phyloP scores from a whole-genome alignment of 23 tunicate genomes.

The Trididemnum nubilum region DNA sequence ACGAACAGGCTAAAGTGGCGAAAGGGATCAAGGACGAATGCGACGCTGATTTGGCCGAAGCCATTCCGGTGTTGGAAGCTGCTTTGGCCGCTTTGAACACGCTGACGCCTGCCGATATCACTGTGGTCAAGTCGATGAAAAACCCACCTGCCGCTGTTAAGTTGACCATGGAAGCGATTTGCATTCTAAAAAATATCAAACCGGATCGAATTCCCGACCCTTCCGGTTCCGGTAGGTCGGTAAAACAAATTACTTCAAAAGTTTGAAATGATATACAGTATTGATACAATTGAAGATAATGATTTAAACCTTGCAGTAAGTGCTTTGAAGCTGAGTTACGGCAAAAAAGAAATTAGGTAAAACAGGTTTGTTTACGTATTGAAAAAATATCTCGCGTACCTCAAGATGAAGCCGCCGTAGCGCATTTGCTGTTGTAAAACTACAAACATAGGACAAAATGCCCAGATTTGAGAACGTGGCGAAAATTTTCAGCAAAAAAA shows the following conservation, averaged over 20 bases:
- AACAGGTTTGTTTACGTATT: too few relatives aligned
- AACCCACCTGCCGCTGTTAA: slow-evolving; percentile 95
- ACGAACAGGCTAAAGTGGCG: slow-evolving; percentile 89
- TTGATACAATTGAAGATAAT: too few relatives aligned
- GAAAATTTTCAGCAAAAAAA: too few relatives aligned
- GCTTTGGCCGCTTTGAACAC: slow-evolving; percentile 88
- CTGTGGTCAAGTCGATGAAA: slow-evolving; percentile 88
- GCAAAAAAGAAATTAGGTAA: too few relatives aligned
- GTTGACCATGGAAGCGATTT: slow-evolving; percentile 90
- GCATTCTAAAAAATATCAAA: slow-evolving; percentile 85
- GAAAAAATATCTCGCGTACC: too few relatives aligned
- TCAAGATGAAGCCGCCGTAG: too few relatives aligned
- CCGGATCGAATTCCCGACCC: slow-evolving; percentile 95
- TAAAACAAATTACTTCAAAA: too few relatives aligned
- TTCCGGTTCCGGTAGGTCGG: slow-evolving; percentile 92
- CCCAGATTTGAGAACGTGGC: too few relatives aligned
- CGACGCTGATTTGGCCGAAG: slow-evolving; percentile 98
- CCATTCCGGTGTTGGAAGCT: slow-evolving; percentile 92
- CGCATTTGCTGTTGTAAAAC: too few relatives aligned
- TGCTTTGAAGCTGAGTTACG: too few relatives aligned
- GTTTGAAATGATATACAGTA: background rate
- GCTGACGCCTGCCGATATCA: slow-evolving; percentile 87
- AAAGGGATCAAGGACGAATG: slow-evolving; percentile 97
- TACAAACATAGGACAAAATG: too few relatives aligned
- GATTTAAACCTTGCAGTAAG: too few relatives aligned